Percentiles rank a stretch among this genome's conserved stretches.
Evolutionary conservation across 2,888 invertebrate species (phyloP).

Genomic region (Agonopterix alstromeriana): DNA sequence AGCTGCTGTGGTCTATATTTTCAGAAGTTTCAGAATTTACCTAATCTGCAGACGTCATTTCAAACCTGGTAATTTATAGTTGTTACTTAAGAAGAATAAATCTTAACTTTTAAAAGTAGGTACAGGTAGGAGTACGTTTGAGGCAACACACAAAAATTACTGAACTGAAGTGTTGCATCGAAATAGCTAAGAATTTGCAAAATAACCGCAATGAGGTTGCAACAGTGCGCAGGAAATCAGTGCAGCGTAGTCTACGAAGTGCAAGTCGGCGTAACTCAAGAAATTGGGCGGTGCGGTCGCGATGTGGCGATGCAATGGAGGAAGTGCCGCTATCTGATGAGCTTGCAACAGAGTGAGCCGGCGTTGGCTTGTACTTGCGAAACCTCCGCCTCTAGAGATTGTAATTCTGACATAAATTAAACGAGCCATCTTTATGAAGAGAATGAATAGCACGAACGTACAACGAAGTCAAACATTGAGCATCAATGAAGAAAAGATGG

Average conservation of each 20-base stretch:
- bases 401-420: slow-evolving; percentile 13
- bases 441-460: too few species aligned
- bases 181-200: slow-evolving; percentile 22
- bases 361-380: slow-evolving; percentile 20
- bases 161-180: slow-evolving; percentile 6
- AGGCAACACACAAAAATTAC: too few species aligned
- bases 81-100: too few species aligned
- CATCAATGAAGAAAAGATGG: too few species aligned
- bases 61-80: too few species aligned
- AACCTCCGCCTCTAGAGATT: slow-evolving; percentile 17
- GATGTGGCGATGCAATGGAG: slow-evolving; percentile 48
- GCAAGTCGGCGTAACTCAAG: slow-evolving; percentile 30
- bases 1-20: too few species aligned
- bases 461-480: too few species aligned
- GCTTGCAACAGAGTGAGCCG: slow-evolving; percentile 37
- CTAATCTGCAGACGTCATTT: too few species aligned
- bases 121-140: too few species aligned
- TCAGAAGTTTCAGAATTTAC: too few species aligned
- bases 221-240: slow-evolving; percentile 32
- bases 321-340: slow-evolving; percentile 52
- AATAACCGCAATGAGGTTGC: slow-evolving; percentile 26
- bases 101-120: too few species aligned
- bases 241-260: slow-evolving; percentile 11
- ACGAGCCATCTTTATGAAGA: background rate
- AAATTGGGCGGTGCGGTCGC: slow-evolving; percentile 40